Evolutionary conservation across 2,888 invertebrate species (phyloP), one percentile per base, ranked within the genome.

Genomic region (Electrophaes corylata): DNA sequence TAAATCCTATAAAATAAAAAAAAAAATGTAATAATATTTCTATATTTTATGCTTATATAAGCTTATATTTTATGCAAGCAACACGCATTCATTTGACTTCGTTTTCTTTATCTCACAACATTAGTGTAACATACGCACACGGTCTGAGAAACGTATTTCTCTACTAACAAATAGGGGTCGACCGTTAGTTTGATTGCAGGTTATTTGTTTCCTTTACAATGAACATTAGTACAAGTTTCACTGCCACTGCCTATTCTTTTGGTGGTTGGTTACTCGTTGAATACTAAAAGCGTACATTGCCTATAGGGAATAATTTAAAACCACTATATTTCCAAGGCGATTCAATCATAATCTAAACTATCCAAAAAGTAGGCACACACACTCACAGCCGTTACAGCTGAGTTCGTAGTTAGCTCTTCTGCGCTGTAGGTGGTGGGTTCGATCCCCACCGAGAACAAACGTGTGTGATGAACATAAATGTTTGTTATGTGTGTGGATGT

Each of bases 191-290:
- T 88, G 91, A 91, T 90, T 88, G 84, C 79, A 77, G 79, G 87
- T 79, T 86, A 84, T 91, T 91, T 90, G 91, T 89, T 90, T 83
- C 87, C 80, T 88, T 85, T 88, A 86, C 88, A 88, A 88, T 85
- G 83, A 79, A 81, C 88, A 90, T 91, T 89, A 90, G 89, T 79
- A 76, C 63, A 66, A 71, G 71, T 78, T 75, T 75, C 71, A 72
- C 72, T 72, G 71, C 73, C 68, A 69, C 72, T 73, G 72, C 74
- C 68, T 69, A 73, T 72, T 69, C 69, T 72, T n/a, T n/a, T 71
- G 65, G 69, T 65, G 69, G 62, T 70, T 69, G 66, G 66, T 66
- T 67, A 54, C 33, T 12, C 23, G 64, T 66, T 66, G 60, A 66
- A 23, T 41, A 43, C 46, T 19, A 16, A 11, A 33, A 45, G 46